A percentile compares a stretch with the other conserved stretches of the same genome.
Evolutionary conservation across 1,140 invertebrate species (phyloP).

Genomic region (Drosophila oshimai): DNA sequence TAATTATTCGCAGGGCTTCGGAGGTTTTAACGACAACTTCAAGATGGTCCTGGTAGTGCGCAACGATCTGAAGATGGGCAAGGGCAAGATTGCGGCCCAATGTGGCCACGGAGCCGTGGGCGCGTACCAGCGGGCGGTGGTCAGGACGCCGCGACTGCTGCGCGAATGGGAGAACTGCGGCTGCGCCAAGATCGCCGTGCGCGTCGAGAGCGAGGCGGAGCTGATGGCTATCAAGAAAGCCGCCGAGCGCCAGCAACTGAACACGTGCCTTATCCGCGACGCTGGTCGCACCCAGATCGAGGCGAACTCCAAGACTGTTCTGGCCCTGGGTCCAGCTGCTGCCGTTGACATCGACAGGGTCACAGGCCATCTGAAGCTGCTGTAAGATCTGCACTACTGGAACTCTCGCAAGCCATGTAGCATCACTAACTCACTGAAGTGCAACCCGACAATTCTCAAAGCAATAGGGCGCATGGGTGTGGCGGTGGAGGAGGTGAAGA

Average conservation of each 20-base stretch:
- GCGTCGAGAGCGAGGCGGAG: constrained; percentile 87
- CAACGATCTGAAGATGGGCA: constrained; percentile 96
- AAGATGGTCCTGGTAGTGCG: constrained; percentile 94
- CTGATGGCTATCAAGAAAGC: constrained; percentile 86
- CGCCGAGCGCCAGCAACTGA: constrained; percentile 87
- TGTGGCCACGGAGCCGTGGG: constrained; percentile 94
- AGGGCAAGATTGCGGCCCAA: constrained; percentile 96
- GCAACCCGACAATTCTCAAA: constrained; percentile 42
- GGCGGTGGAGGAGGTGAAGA: neutral
- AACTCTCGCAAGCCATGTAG: constrained; percentile 15
- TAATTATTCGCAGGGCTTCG: constrained; percentile 45
- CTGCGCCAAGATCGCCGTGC: constrained; percentile 92
- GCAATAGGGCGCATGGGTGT: constrained; percentile 47
- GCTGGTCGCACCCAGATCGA: constrained; percentile 95
- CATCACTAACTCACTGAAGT: constrained; percentile 17
- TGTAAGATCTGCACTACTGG: constrained; percentile 83
- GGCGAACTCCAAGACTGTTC: constrained; percentile 92
- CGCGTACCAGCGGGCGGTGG: constrained; percentile 88
- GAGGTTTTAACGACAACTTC: constrained; percentile 84
- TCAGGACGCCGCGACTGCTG: constrained; percentile 86
- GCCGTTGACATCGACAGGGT: constrained; percentile 89
- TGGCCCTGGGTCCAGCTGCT: constrained; percentile 94
- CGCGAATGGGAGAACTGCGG: constrained; percentile 90
- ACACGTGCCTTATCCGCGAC: constrained; percentile 90
- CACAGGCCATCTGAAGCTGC: constrained; percentile 94